Conservation (phyloP, 2,113 vertebrate genomes). For the Stomatorhinus ivindoensis region DNA sequence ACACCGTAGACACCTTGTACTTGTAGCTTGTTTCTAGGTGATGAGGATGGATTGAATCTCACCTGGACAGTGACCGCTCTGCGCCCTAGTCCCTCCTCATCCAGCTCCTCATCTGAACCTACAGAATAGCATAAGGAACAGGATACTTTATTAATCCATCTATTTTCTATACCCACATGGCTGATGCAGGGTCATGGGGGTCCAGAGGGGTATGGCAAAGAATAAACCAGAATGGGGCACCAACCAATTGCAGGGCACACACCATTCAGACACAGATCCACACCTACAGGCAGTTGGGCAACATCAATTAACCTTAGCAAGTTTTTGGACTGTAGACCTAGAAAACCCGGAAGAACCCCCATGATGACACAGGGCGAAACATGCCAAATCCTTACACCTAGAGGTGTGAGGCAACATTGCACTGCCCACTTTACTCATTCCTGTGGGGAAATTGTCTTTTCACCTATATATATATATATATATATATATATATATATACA, state of each 20-base stretch:
- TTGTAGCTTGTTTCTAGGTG: background rate
- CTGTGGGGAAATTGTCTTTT: background rate
- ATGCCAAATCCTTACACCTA: background rate
- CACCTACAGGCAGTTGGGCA: background rate
- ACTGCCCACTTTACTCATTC: background rate
- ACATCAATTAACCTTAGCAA: background rate
- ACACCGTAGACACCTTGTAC: background rate
- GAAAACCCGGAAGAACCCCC: background rate
- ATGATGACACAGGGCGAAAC: background rate
- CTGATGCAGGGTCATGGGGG: background rate
- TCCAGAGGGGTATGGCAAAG: background rate
- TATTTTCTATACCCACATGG: background rate
- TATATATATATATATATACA: too few species aligned
- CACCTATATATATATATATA: background rate
- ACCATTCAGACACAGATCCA: background rate
- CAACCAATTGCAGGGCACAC: background rate
- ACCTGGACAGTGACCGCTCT: conserved; percentile 59
- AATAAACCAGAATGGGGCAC: background rate
- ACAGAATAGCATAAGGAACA: conserved; percentile 11
- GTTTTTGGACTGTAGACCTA: background rate
- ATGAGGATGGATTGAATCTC: background rate
- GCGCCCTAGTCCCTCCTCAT: conserved; percentile 59
- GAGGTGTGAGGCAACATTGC: background rate
- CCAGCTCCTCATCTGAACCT: conserved; percentile 64
- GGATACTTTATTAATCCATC: background rate